Evolutionary conservation across 2,113 vertebrate species (phyloP), one percentile per base, ranked within the genome.

Genomic region (Clarias macrocephalus): DNA sequence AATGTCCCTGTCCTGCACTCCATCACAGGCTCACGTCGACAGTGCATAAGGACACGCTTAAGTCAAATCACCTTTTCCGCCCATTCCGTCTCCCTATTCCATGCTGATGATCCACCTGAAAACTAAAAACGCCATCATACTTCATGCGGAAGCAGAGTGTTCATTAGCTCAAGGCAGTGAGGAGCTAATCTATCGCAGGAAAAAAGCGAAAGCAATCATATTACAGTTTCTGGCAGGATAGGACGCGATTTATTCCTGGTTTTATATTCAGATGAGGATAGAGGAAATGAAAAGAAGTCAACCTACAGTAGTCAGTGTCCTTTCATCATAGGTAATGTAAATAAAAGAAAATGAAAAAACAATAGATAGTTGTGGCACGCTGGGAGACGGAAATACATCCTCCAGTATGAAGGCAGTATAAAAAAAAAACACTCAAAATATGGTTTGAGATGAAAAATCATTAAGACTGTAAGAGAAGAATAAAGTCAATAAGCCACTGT

Each of bases 181-280:
- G 30, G 0, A 75, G 33, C n/a, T 81, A 81, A 60, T 81, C 84
- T 63, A 12, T 76, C n/a, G 23, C 68, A 42, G 52, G 25, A 25
- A 42, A 84, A 84, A 73, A 2, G 30, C 4, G 21, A 76, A 62
- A 77, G 72, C 60, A 63, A 85, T 62, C 70, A n/a, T 73, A 77
- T 85, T 75, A 60, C 13, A 62, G 33, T 28, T 63, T 59, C 37
- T 28, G 33, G n/a, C 25, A n/a, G 56, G 66, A 37, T 30, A 85
- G 62, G 63, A 85, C 73, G n/a, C 52, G 72, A 76, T 76, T 60
- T 28, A 65, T 85, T 77, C 77, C 42, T 18, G 12, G 42, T 79
- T 56, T 85, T 37, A 63, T 76, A 76, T 85, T 79, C 73, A 79
- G 75, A 85, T 77, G 72, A 63, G 21, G 16, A 4, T 10, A 75